Percentiles rank a stretch among this genome's conserved stretches.
Conservation (phyloP, 2,113 vertebrate genomes). For the Daubentonia madagascariensis region DNA sequence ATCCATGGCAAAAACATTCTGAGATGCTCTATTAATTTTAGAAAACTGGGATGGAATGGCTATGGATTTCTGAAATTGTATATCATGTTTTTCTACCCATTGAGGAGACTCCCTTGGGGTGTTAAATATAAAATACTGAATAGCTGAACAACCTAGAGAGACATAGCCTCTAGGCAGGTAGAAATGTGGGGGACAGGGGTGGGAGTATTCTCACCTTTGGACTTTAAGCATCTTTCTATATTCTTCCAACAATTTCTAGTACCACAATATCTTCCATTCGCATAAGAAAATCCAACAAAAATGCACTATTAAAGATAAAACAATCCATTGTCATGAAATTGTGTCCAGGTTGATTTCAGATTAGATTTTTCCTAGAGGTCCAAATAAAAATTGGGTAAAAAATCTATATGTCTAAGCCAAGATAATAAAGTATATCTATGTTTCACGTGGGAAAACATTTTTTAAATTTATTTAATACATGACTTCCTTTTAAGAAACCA, state of each 20-base stretch:
- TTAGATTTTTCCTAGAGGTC: slow-evolving; percentile 50
- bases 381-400: slow-evolving; percentile 29
- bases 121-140: slow-evolving; percentile 28
- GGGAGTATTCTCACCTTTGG: background rate
- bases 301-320: background rate
- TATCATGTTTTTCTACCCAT: background rate
- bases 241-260: background rate
- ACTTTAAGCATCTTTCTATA: background rate
- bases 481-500: slow-evolving; percentile 54
- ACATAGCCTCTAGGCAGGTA: background rate
- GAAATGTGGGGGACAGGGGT: rapidly evolving
- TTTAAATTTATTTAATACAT: slow-evolving; percentile 36
- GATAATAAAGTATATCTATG: slow-evolving; percentile 29
- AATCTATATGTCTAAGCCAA: background rate
- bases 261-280: background rate
- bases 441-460: slow-evolving; percentile 28
- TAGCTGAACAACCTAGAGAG: background rate
- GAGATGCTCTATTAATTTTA: slow-evolving; percentile 29
- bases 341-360: slow-evolving; percentile 43
- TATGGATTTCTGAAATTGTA: background rate
- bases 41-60: background rate
- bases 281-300: slow-evolving; percentile 33
- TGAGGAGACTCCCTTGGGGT: background rate
- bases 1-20: background rate
- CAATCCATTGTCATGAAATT: slow-evolving; percentile 44